A percentile compares a stretch with the other conserved stretches of the same genome.
Conservation (phyloP, 2,113 vertebrate genomes). For the Amphiprion percula region DNA sequence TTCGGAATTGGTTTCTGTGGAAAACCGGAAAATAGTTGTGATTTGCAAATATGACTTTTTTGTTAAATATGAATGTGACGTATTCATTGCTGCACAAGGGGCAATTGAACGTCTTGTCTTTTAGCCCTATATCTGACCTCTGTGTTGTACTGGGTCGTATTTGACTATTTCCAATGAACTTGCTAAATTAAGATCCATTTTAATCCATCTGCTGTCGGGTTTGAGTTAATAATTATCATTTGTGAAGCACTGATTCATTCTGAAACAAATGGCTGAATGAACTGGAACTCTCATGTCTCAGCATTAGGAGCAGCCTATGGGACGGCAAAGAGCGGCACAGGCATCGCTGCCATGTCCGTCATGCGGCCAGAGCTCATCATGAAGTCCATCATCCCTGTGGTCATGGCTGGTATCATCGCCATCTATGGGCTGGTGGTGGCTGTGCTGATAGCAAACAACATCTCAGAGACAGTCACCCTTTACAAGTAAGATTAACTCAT, state of each 20-base stretch:
- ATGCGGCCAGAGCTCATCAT: conserved; percentile 99
- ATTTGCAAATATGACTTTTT: too few relatives aligned
- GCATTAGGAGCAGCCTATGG: conserved; percentile 98
- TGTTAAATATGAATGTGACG: too few relatives aligned
- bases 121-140: too few relatives aligned
- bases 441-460: conserved; percentile 96
- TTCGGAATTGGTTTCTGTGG: neutral
- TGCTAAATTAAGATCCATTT: too few relatives aligned
- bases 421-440: conserved; percentile 99
- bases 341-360: conserved; percentile 99
- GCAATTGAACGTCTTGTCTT: too few relatives aligned
- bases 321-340: conserved; percentile 98
- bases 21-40: neutral
- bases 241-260: too few relatives aligned
- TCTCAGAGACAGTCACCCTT: conserved; percentile 87
- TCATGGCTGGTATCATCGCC: conserved; percentile 99
- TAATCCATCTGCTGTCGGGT: neutral
- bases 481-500: conserved; percentile 89
- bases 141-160: too few relatives aligned
- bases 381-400: conserved; percentile 99
- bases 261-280: neutral
- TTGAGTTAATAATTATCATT: too few relatives aligned
- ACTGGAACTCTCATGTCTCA: conserved; percentile 58
- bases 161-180: too few relatives aligned
- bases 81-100: too few relatives aligned